phyloP scores from a whole-genome alignment of 2,797 vertebrate genomes.

The Pristis pectinata region DNA sequence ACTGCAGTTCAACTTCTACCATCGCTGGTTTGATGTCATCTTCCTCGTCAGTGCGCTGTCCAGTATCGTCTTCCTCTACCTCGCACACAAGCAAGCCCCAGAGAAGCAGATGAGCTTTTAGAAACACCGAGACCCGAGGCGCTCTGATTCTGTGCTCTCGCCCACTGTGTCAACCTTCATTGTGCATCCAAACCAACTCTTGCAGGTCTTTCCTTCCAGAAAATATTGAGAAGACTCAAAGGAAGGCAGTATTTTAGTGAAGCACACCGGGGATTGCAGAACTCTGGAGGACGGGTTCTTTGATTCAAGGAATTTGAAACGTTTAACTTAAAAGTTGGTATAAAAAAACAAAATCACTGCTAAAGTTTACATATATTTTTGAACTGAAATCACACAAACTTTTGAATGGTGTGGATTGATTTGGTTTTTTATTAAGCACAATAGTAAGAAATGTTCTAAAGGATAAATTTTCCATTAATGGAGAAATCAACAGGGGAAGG shows the following conservation, averaged over 20 bases:
- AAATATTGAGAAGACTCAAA: background rate
- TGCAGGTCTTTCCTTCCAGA: background rate
- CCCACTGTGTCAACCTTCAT: background rate
- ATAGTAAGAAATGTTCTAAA: background rate
- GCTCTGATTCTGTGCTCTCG: background rate
- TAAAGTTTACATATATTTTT: background rate
- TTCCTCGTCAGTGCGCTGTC: conserved; percentile 96
- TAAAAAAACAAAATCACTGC: background rate
- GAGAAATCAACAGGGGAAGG: background rate
- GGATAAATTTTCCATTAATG: background rate
- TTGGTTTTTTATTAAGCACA: background rate
- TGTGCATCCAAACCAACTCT: background rate
- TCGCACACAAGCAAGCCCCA: conserved; percentile 95
- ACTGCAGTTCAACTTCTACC: conserved; percentile 97
- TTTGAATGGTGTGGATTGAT: background rate
- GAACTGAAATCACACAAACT: background rate
- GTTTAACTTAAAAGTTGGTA: background rate
- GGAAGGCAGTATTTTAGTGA: no score
- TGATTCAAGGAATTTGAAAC: background rate
- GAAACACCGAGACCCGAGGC: conserved; percentile 35
- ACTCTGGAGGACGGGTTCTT: background rate
- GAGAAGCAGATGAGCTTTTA: conserved; percentile 84
- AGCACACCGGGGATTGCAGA: background rate
- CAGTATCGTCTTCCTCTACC: conserved; percentile 95
- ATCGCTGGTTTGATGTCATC: conserved; percentile 98